Conservation (phyloP, 1,140 invertebrate genomes). For the Anoplophora glabripennis region DNA sequence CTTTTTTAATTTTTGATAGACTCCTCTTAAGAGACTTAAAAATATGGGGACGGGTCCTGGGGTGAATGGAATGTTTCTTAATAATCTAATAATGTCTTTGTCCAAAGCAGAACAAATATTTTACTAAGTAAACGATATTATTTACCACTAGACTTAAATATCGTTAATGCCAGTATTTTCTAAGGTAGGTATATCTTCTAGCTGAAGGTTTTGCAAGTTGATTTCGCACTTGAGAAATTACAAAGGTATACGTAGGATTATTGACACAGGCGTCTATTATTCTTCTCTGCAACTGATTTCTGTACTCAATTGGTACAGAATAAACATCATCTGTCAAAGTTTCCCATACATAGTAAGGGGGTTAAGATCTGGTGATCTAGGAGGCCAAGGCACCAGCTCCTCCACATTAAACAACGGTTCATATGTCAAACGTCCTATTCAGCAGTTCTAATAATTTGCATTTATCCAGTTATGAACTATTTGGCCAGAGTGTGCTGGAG, state of each 20-base stretch:
- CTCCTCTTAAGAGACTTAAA: conserved; percentile 12
- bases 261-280: too few relatives aligned
- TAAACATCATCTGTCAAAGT: too few relatives aligned
- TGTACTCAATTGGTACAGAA: too few relatives aligned
- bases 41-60: conserved; percentile 33
- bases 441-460: too few relatives aligned
- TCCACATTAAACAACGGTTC: too few relatives aligned
- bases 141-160: conserved; percentile 35
- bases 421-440: too few relatives aligned
- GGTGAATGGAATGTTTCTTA: conserved; percentile 32
- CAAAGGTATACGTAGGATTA: conserved; percentile 20
- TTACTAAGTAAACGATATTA: conserved; percentile 28
- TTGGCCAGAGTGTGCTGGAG: too few relatives aligned
- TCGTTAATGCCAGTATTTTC: conserved; percentile 28
- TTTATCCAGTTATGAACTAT: too few relatives aligned
- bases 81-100: conserved; percentile 28
- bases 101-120: conserved; percentile 27
- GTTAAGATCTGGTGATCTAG: too few relatives aligned
- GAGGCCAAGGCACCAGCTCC: too few relatives aligned
- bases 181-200: conserved; percentile 26
- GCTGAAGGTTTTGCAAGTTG: conserved; percentile 16
- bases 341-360: too few relatives aligned
- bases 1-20: conserved; percentile 13
- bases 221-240: conserved; percentile 20
- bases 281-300: too few relatives aligned